These are phyloP conservation scores for Bradysia coprophila DNA, from an alignment of 1,140 invertebrate species.

Conservation along the genomic window DNA sequence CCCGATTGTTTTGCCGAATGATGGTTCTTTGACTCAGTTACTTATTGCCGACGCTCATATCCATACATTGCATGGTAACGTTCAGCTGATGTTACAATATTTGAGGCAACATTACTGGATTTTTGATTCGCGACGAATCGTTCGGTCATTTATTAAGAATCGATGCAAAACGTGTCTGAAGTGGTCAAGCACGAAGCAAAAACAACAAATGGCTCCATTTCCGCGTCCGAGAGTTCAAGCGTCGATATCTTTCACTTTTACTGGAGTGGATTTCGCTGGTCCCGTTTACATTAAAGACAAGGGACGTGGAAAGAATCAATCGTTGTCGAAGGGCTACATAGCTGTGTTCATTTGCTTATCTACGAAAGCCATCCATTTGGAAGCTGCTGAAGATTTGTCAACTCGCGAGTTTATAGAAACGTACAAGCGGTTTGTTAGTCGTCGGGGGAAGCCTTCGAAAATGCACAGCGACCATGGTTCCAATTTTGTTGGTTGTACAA, in stretches of 20 bases:
- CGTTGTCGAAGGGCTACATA: constrained; percentile 7
- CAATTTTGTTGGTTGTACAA: constrained; percentile 8
- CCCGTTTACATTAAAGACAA: no score
- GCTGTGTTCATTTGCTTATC: constrained; percentile 7
- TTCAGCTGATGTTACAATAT: constrained; percentile 5
- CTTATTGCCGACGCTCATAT: constrained; percentile 11
- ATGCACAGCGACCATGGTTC: constrained; percentile 17
- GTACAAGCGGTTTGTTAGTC: constrained; percentile 16
- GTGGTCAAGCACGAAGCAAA: no score
- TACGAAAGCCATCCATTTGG: constrained; percentile 13
- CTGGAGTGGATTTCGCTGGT: no score
- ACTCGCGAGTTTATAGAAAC: constrained; percentile 13
- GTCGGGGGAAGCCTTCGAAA: constrained; percentile 11
- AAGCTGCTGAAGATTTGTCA: constrained; percentile 7
- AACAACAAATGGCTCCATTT: no score
- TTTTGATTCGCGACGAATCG: no score
- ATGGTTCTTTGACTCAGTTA: constrained; percentile 8
- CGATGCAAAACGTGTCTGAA: no score
- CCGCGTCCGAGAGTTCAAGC: no score
- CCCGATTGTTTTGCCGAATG: constrained; percentile 10
- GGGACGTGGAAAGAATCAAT: no score
- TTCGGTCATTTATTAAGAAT: no score
- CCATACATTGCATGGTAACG: constrained; percentile 8
- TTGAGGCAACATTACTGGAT: no score
- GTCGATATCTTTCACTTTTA: no score